A percentile compares a stretch with the other conserved stretches of the same genome.
These are phyloP conservation scores for Lordiphosa stackelbergi DNA, from an alignment of 1,140 invertebrate genomes.

Conservation along the genomic window DNA sequence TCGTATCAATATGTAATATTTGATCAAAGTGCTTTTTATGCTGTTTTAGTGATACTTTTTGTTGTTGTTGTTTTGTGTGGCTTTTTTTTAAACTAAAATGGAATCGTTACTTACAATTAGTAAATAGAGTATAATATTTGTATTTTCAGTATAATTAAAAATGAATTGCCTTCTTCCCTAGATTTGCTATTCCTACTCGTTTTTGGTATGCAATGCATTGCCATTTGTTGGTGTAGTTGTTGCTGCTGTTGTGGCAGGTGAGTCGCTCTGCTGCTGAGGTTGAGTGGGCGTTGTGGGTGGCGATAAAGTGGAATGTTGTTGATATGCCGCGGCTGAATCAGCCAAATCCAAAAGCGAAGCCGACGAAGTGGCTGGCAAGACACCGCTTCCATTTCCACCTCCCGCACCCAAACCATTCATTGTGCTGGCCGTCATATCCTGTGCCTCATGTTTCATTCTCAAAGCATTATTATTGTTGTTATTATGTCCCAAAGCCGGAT, in stretches of 20 bases:
- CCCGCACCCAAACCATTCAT: constrained; percentile 65
- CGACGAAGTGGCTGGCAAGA: constrained; percentile 29
- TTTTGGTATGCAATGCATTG: constrained; percentile 39
- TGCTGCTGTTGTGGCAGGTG: constrained; percentile 23
- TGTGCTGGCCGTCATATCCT: constrained; percentile 70
- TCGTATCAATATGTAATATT: no score
- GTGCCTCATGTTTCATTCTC: constrained; percentile 68
- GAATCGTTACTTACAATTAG: no score
- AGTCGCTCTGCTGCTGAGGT: constrained; percentile 30
- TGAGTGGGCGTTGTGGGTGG: constrained; percentile 71
- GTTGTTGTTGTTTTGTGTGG: no score
- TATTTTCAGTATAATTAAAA: neutral
- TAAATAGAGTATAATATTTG: no score
- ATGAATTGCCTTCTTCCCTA: constrained; percentile 23
- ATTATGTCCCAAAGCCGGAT: constrained; percentile 34
- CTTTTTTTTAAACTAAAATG: no score
- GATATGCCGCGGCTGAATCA: constrained; percentile 64
- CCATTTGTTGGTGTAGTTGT: constrained; percentile 30
- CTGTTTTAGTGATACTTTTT: no score
- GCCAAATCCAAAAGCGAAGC: constrained; percentile 58
- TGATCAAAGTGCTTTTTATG: no score
- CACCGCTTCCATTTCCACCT: constrained; percentile 8
- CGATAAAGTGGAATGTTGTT: constrained; percentile 60
- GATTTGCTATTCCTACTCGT: constrained; percentile 33
- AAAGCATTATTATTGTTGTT: constrained; percentile 56